phyloP scores from a whole-genome alignment of 2,888 invertebrate genomes.

The Phragmatobia fuliginosa region DNA sequence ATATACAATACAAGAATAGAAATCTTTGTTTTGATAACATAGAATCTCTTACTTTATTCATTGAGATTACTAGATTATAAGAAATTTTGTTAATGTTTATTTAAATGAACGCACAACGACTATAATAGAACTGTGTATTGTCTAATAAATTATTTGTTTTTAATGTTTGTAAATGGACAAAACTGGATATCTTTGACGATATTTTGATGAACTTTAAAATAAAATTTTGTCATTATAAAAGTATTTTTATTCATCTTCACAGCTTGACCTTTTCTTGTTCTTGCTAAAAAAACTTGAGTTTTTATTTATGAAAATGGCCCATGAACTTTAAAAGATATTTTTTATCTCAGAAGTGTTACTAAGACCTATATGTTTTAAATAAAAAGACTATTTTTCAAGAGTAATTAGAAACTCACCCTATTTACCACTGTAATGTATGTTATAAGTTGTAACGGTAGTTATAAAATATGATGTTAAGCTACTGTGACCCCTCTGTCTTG shows the following conservation, averaged over 20 bases:
- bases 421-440: too few relatives aligned
- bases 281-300: not conserved
- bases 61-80: constrained; percentile 82
- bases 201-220: constrained; percentile 79
- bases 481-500: too few relatives aligned
- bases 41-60: constrained; percentile 79
- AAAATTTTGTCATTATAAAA: constrained; percentile 72
- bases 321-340: too few relatives aligned
- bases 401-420: too few relatives aligned
- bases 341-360: too few relatives aligned
- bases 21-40: constrained; percentile 60
- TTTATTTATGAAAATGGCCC: not conserved
- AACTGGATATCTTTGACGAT: constrained; percentile 73
- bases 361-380: too few relatives aligned
- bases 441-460: too few relatives aligned
- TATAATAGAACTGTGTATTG: constrained; percentile 71
- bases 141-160: constrained; percentile 85
- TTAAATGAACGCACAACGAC: constrained; percentile 78
- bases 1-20: constrained; percentile 60
- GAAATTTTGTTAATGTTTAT: constrained; percentile 76
- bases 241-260: constrained; percentile 20
- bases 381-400: too few relatives aligned
- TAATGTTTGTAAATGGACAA: constrained; percentile 67
- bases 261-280: not conserved
- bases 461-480: too few relatives aligned